phyloP scores from a whole-genome alignment of 2,888 invertebrate genomes.

The Oscheius sp. region DNA sequence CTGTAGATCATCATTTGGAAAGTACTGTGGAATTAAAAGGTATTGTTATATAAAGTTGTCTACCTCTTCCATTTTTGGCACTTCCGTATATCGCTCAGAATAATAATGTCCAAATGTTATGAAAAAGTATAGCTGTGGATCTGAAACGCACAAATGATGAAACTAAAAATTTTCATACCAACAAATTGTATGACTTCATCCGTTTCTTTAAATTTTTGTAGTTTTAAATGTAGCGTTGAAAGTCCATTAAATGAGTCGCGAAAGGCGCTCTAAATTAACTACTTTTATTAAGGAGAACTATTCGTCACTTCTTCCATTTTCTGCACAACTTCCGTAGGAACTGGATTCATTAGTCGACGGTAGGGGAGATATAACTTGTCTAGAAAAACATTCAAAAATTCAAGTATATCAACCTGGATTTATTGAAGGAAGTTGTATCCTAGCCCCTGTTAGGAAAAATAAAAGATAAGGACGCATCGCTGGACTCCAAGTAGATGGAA shows the following conservation, averaged over 20 bases:
- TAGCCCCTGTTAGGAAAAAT: background rate
- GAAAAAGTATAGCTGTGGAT: constrained; percentile 7
- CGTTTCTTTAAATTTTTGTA: background rate
- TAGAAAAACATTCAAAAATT: background rate
- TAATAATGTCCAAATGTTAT: constrained; percentile 3
- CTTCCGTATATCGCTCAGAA: background rate
- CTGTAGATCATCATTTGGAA: background rate
- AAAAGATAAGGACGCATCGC: background rate
- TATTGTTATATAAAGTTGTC: background rate
- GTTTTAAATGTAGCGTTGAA: background rate
- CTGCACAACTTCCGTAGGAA: background rate
- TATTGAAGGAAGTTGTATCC: constrained; percentile 4
- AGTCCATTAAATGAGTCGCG: background rate
- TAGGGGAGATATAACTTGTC: background rate
- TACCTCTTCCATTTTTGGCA: background rate
- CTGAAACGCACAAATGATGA: background rate
- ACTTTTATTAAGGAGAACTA: too few relatives aligned
- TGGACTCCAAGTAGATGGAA: constrained; percentile 4
- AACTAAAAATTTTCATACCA: background rate
- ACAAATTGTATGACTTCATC: constrained; percentile 8
- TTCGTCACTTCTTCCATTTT: background rate
- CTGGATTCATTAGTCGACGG: background rate
- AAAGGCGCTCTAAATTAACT: background rate
- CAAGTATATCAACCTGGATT: background rate
- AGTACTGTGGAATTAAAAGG: background rate